Evolutionary conservation across 2,797 vertebrate species (phyloP).

Genomic region (Phalloptychus januarius): DNA sequence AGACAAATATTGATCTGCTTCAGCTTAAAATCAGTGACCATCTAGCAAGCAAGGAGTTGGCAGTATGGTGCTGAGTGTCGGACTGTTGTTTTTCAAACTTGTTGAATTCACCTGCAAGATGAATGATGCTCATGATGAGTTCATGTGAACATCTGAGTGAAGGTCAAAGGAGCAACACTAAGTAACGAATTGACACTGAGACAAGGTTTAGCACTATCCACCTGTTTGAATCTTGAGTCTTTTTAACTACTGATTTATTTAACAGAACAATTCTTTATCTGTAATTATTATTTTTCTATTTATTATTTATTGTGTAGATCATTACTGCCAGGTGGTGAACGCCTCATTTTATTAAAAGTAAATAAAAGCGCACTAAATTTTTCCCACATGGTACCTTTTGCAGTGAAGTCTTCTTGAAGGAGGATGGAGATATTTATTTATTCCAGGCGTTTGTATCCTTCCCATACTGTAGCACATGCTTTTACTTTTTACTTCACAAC

Average conservation of each 20-base stretch:
- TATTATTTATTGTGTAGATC: conserved; percentile 54
- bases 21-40: not conserved
- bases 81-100: not conserved
- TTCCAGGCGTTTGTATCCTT: conserved; percentile 23
- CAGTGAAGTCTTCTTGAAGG: not conserved
- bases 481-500: conserved; percentile 41
- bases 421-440: conserved; percentile 5
- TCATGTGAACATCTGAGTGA: not conserved
- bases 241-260: conserved; percentile 33
- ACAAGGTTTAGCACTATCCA: conserved; percentile 26
- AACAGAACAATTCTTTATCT: conserved; percentile 34
- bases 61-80: not conserved
- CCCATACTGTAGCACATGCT: conserved; percentile 57
- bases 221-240: conserved; percentile 15
- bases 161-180: not conserved
- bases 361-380: conserved; percentile 18
- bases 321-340: conserved; percentile 19
- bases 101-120: not conserved
- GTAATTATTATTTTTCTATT: conserved; percentile 26
- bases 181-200: not conserved
- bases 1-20: not conserved
- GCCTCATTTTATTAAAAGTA: not conserved
- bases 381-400: conserved; percentile 15
- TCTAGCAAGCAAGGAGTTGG: not conserved
- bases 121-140: not conserved